These are phyloP conservation scores for Adelphocoris suturalis DNA, from an alignment of 2,888 invertebrate genomes.

Conservation along the genomic window DNA sequence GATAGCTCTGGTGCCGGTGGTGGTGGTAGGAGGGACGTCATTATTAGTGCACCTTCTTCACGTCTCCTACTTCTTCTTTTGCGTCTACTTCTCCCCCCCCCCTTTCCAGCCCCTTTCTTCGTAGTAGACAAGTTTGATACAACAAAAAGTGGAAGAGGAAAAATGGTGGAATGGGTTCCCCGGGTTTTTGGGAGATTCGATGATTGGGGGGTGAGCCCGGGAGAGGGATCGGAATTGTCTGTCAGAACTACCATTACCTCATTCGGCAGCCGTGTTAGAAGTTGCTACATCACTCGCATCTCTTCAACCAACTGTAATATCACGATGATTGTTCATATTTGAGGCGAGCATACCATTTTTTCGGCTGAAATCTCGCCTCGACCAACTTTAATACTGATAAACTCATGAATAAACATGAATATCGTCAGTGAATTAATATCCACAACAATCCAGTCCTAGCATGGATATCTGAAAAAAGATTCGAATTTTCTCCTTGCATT, in stretches of 20 bases:
- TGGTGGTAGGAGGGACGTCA: constrained; percentile 56
- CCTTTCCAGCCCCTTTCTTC: constrained; percentile 31
- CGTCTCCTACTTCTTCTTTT: constrained; percentile 56
- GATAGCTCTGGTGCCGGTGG: background rate
- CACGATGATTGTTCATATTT: background rate
- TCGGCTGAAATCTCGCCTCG: too few relatives aligned
- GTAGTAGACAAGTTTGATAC: constrained; percentile 34
- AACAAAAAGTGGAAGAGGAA: constrained; percentile 42
- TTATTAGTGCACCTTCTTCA: constrained; percentile 68
- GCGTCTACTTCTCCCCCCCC: constrained; percentile 24
- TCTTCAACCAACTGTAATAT: background rate
- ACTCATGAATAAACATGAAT: too few relatives aligned
- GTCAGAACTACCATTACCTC: constrained; percentile 49
- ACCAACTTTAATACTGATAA: too few relatives aligned
- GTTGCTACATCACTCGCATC: constrained; percentile 21
- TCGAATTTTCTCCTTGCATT: too few relatives aligned
- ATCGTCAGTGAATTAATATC: too few relatives aligned
- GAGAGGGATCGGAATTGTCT: constrained; percentile 56
- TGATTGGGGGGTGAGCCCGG: constrained; percentile 34
- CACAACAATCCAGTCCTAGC: too few relatives aligned
- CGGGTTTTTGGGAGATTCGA: constrained; percentile 8
- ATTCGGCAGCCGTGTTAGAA: constrained; percentile 43
- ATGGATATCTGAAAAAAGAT: too few relatives aligned
- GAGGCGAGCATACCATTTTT: too few relatives aligned
- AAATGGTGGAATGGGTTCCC: background rate